Conservation (phyloP, 2,113 vertebrate species). For the Pluvialis apricaria region DNA sequence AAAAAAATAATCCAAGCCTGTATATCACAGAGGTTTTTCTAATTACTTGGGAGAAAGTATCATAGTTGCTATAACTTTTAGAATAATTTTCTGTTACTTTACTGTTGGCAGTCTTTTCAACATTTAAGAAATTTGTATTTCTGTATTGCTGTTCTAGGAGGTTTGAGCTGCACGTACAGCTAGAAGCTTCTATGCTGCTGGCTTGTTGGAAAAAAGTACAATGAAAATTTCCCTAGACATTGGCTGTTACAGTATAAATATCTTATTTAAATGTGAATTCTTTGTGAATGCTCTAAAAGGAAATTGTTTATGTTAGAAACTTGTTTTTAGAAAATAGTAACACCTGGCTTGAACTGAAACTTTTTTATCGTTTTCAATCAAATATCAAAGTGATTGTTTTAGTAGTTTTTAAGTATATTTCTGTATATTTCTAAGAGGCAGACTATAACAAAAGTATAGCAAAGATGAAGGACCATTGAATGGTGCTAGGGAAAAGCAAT, state of each 20-base stretch:
- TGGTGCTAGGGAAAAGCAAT: not conserved
- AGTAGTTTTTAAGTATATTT: not conserved
- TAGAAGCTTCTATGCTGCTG: not conserved
- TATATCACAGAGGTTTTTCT: not conserved
- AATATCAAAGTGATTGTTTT: not conserved
- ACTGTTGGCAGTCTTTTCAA: not conserved
- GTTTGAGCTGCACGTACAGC: not conserved
- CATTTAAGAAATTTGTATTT: not conserved
- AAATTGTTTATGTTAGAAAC: not conserved
- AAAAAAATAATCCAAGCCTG: rapidly evolving
- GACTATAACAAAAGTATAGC: not conserved
- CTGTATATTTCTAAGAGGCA: not conserved
- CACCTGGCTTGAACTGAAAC: not conserved
- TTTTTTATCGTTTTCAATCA: not conserved
- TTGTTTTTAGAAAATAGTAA: not conserved
- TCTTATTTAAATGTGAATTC: not conserved
- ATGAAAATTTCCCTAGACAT: not conserved
- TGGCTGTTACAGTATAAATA: not conserved
- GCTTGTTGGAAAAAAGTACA: not conserved
- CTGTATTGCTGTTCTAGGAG: not conserved
- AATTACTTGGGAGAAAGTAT: not conserved
- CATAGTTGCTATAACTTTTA: not conserved
- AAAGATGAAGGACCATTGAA: not conserved
- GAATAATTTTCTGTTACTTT: not conserved
- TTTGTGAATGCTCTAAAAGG: not conserved